phyloP scores from a whole-genome alignment of 2,888 invertebrate species.

The Idaea biselata region DNA sequence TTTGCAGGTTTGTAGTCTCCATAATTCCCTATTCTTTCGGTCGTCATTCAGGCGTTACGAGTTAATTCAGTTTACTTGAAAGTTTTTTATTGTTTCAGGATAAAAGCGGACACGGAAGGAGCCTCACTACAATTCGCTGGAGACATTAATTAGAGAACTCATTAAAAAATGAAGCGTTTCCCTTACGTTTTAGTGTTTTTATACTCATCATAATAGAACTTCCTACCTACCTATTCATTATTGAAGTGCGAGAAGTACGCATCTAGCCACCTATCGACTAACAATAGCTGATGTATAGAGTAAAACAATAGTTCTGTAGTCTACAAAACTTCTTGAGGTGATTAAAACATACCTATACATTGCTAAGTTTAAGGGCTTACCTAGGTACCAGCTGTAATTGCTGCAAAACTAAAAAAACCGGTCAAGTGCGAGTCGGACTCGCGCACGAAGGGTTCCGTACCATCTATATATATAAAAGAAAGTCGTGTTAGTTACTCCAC shows the following conservation, averaged over 20 bases:
- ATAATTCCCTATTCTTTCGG: conserved; percentile 51
- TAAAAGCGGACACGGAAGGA: conserved; percentile 20
- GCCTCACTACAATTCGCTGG: conserved; percentile 18
- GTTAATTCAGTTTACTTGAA: conserved; percentile 43
- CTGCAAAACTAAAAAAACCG: too few species aligned
- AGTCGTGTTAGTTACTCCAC: too few species aligned
- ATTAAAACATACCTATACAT: too few species aligned
- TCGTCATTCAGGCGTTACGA: conserved; percentile 35
- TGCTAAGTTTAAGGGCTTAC: too few species aligned
- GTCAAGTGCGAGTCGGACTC: too few species aligned
- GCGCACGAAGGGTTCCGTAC: too few species aligned
- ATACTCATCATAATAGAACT: background rate
- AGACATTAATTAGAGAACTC: conserved; percentile 28
- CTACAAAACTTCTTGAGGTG: too few species aligned
- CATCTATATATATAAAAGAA: too few species aligned
- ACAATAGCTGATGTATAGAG: too few species aligned
- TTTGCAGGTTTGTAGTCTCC: conserved; percentile 15
- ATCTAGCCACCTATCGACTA: too few species aligned
- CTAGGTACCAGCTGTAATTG: too few species aligned
- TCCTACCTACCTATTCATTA: background rate
- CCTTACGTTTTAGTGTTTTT: conserved; percentile 19
- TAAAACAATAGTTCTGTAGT: too few species aligned
- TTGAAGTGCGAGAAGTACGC: background rate
- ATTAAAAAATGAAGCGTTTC: conserved; percentile 25
- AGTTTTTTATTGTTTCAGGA: conserved; percentile 43